These are phyloP conservation scores for Mormyrops boulengeri DNA, from an alignment of 2,797 vertebrate genomes.

Conservation along the genomic window DNA sequence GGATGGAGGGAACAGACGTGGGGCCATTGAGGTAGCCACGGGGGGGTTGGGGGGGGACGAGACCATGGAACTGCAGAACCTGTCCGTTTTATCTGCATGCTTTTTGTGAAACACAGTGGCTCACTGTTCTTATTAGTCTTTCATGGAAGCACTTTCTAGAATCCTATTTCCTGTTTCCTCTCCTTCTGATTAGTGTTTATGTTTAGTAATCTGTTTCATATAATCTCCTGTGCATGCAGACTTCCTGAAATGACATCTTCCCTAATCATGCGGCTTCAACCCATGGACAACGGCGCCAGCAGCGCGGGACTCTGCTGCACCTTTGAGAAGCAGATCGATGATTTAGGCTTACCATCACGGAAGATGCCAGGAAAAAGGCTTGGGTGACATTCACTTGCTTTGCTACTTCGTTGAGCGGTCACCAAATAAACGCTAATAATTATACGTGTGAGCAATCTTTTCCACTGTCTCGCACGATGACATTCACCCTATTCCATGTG, in stretches of 20 bases:
- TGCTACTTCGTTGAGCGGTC: slow-evolving; percentile 31
- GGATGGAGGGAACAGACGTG: background rate
- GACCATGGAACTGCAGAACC: slow-evolving; percentile 30
- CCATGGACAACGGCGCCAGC: slow-evolving; percentile 48
- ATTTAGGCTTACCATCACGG: slow-evolving; percentile 27
- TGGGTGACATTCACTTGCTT: slow-evolving; percentile 17
- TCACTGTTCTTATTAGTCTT: slow-evolving; percentile 55
- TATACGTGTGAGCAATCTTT: background rate
- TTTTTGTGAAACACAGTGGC: slow-evolving; percentile 50
- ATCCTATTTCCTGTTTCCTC: slow-evolving; percentile 65
- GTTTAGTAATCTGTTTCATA: slow-evolving; percentile 64
- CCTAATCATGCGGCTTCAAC: slow-evolving; percentile 40
- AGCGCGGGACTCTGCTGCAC: slow-evolving; percentile 47
- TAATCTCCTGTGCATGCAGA: slow-evolving; percentile 48
- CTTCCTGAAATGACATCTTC: slow-evolving; percentile 34
- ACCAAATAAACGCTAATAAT: slow-evolving; percentile 6
- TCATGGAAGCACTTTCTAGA: slow-evolving; percentile 56
- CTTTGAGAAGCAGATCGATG: slow-evolving; percentile 37
- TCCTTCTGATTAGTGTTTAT: slow-evolving; percentile 69
- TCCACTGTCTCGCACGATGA: slow-evolving; percentile 11
- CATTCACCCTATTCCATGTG: background rate
- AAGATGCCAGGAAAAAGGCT: slow-evolving; percentile 30
- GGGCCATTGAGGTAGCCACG: background rate
- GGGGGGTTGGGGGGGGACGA: slow-evolving; percentile 12
- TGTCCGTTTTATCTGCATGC: slow-evolving; percentile 25